phyloP scores from a whole-genome alignment of 2,797 vertebrate species.

The Poeciliopsis presidionis region DNA sequence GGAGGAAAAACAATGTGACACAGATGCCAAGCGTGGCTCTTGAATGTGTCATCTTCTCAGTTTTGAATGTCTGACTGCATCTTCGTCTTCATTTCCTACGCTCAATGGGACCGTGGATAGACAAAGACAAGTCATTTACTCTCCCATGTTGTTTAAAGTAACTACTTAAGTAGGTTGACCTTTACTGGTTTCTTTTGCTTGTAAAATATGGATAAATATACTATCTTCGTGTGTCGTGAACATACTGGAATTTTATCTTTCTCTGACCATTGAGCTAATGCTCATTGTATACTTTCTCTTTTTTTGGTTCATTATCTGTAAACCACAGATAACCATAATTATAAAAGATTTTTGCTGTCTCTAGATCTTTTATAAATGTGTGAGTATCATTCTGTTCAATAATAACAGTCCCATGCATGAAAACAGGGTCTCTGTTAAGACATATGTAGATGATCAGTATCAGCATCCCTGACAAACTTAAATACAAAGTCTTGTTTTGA shows the following conservation, averaged over 20 bases:
- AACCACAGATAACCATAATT: too few species aligned
- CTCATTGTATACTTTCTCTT: too few species aligned
- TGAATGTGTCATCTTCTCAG: conserved; percentile 1
- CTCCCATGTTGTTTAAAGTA: neutral
- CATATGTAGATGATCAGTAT: neutral
- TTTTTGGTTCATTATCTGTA: too few species aligned
- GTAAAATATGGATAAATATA: too few species aligned
- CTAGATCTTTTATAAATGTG: neutral
- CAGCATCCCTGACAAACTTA: neutral
- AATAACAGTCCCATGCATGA: neutral
- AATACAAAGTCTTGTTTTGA: neutral
- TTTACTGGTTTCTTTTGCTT: too few species aligned
- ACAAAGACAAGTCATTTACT: neutral
- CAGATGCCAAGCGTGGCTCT: neutral
- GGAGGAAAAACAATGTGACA: neutral
- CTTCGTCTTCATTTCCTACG: neutral
- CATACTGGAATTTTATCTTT: too few species aligned
- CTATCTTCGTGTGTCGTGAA: too few species aligned
- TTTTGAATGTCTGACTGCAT: conserved; percentile 1
- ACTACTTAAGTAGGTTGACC: too few species aligned
- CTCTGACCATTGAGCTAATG: too few species aligned
- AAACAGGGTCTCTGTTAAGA: neutral
- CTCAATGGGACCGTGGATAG: neutral
- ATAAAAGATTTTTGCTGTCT: too few species aligned
- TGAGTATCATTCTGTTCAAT: neutral